Evolutionary conservation across 2,888 invertebrate genomes (phyloP).

Genomic region (Leucophora obtusa): DNA sequence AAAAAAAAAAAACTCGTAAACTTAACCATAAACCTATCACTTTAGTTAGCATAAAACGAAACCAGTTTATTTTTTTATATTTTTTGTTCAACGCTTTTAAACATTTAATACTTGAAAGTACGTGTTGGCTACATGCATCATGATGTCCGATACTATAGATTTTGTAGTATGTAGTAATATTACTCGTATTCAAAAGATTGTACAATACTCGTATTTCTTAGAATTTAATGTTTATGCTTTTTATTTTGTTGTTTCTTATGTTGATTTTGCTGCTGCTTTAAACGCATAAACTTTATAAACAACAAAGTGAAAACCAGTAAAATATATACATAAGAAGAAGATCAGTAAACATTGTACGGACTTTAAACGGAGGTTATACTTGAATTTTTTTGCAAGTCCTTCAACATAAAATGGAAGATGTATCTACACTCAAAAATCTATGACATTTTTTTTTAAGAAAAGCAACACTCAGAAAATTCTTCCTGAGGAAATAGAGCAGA

Average conservation of each 20-base stretch:
- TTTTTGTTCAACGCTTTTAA: not conserved
- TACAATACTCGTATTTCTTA: slow-evolving; percentile 54
- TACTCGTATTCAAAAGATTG: slow-evolving; percentile 38
- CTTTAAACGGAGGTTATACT: not conserved
- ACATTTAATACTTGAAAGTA: not conserved
- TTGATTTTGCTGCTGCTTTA: not conserved
- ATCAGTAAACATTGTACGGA: not conserved
- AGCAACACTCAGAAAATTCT: no score
- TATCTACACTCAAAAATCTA: no score
- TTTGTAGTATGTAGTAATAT: not conserved
- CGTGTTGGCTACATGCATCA: not conserved
- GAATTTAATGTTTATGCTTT: slow-evolving; percentile 57
- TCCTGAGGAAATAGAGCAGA: no score
- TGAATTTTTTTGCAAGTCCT: not conserved
- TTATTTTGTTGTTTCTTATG: not conserved
- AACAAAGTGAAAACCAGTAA: not conserved
- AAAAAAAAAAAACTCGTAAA: slow-evolving; percentile 21
- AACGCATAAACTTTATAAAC: not conserved
- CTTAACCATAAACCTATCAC: slow-evolving; percentile 55
- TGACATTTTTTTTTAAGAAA: no score
- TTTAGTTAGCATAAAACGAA: slow-evolving; percentile 53
- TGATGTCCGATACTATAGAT: not conserved
- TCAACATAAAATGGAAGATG: no score
- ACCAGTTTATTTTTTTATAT: slow-evolving; percentile 59
- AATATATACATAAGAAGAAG: not conserved